These are phyloP conservation scores for Bagarius yarrelli DNA, from an alignment of 2,113 vertebrate species.

Conservation along the genomic window DNA sequence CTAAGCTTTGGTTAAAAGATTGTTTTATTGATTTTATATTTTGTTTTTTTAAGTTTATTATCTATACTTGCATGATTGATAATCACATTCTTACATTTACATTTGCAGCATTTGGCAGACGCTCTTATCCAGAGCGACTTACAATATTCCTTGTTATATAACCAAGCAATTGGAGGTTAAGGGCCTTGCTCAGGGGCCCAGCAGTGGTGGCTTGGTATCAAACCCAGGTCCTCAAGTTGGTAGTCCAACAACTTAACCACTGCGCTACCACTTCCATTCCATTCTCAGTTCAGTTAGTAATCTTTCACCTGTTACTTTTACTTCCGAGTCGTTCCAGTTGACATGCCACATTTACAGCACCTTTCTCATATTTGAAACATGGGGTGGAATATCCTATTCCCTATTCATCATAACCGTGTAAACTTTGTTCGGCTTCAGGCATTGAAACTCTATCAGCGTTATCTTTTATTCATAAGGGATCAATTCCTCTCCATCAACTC, in stretches of 20 bases:
- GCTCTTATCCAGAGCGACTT: no score
- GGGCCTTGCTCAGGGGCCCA: no score
- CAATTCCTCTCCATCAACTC: slow-evolving; percentile 9
- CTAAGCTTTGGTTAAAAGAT: background rate
- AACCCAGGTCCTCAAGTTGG: no score
- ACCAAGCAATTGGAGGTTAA: no score
- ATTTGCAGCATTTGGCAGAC: no score
- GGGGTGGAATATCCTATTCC: slow-evolving; percentile 49
- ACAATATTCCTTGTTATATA: no score
- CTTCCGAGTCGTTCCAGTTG: background rate
- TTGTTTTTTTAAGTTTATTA: background rate
- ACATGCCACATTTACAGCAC: background rate
- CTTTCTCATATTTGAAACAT: background rate
- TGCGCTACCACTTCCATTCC: no score
- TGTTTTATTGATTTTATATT: background rate
- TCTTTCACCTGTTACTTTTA: background rate
- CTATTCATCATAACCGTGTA: slow-evolving; percentile 43
- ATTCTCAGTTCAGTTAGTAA: background rate
- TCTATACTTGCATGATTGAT: background rate
- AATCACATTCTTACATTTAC: no score
- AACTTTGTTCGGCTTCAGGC: slow-evolving; percentile 23
- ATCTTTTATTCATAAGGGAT: slow-evolving; percentile 51
- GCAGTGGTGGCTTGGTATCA: no score
- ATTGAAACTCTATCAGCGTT: slow-evolving; percentile 38
- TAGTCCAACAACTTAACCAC: no score